Percentiles rank a stretch among this genome's conserved stretches.
phyloP scores from a whole-genome alignment of 2,113 vertebrate species.

The Gallinago undulata region DNA sequence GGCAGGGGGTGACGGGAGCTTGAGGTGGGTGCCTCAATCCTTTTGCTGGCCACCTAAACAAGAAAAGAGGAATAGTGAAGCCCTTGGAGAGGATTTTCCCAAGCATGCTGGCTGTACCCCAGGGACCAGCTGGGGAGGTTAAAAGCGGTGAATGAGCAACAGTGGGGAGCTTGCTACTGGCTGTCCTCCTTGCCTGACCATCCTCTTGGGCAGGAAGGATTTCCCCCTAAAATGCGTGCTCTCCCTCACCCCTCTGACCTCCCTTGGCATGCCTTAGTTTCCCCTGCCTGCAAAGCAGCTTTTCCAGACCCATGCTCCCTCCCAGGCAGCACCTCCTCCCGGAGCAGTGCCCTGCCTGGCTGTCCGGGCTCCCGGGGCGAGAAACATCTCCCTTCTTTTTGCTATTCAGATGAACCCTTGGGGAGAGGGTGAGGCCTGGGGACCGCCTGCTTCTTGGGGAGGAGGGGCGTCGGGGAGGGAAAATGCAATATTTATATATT shows the following conservation, averaged over 20 bases:
- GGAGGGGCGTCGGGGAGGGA: background rate
- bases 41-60: background rate
- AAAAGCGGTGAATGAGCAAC: background rate
- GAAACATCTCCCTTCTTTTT: constrained; percentile 54
- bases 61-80: background rate
- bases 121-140: background rate
- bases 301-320: background rate
- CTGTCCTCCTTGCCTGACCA: background rate
- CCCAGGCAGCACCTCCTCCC: background rate
- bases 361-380: background rate
- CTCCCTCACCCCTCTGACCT: background rate
- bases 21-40: background rate
- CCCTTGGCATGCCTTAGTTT: background rate
- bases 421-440: constrained; percentile 29
- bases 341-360: background rate
- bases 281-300: background rate
- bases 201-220: background rate
- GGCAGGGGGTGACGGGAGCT: background rate
- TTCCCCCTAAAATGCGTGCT: background rate
- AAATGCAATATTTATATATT: constrained; percentile 4
- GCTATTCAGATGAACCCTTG: constrained; percentile 47
- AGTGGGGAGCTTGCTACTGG: accelerated
- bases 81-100: background rate
- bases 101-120: background rate
- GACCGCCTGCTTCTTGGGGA: background rate